These are phyloP conservation scores for Antitype chi DNA, from an alignment of 2,888 invertebrate species.

Conservation along the genomic window DNA sequence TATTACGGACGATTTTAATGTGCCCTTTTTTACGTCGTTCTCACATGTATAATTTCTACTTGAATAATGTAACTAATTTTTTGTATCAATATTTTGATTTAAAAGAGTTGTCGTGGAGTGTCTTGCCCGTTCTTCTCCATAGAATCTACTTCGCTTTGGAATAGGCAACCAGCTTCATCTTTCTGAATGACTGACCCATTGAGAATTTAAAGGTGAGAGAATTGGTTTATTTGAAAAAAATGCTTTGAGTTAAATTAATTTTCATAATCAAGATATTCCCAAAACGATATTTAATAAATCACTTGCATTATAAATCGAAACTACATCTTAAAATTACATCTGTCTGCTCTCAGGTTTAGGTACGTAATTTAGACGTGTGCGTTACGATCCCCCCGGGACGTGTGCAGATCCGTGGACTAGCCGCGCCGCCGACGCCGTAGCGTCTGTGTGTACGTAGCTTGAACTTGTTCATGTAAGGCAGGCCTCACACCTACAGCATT, in stretches of 20 bases:
- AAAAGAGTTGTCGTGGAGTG: too few relatives aligned
- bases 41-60: too few relatives aligned
- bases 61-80: too few relatives aligned
- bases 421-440: conserved; percentile 20
- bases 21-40: too few relatives aligned
- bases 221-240: too few relatives aligned
- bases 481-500: neutral
- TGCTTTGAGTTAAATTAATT: neutral
- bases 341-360: conserved; percentile 57
- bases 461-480: conserved; percentile 4
- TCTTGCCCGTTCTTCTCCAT: too few relatives aligned
- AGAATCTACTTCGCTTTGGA: too few relatives aligned
- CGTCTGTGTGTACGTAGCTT: conserved; percentile 31
- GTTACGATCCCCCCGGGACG: conserved; percentile 65
- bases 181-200: too few relatives aligned
- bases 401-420: conserved; percentile 47
- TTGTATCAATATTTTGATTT: too few relatives aligned
- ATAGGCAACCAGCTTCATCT: too few relatives aligned
- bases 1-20: too few relatives aligned
- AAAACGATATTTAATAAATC: neutral
- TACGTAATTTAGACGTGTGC: conserved; percentile 72
- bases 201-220: too few relatives aligned
- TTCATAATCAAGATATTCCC: neutral
- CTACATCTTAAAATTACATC: neutral
- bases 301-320: conserved; percentile 23